Base-by-base conservation (phyloP, 2,797 vertebrate genomes). In the Dendrocincla tyrannina region DNA sequence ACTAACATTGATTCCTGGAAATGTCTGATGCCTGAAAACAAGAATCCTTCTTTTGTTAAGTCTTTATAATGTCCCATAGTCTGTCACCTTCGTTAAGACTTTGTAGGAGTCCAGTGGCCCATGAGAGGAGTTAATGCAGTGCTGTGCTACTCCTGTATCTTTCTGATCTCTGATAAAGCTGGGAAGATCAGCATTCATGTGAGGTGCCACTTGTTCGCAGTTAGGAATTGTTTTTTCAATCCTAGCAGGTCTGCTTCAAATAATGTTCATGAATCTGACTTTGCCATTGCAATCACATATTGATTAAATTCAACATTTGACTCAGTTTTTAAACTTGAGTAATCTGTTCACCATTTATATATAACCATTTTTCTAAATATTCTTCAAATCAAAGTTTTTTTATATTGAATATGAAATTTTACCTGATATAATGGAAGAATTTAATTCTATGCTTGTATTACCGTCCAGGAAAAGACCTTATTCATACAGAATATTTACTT, bases 301-400 rank as follows among this genome's bases (percentile, higher is more conserved):
- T 91, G 82, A 96, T 88, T 91, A 66, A 91, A 85, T 86, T 85
- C 52, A 79, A 19, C n/a, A 44, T 72, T 77, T 67, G 39, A 67
- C 49, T 88, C 64, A 15, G 27, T 72, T 94, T 91, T 95, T 60
- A 79, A 82, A 86, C 47, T 59, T 82, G 15, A 94, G 17, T 70
- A 63, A 92, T 95, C 85, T 62, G 30, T 91, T 91, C 85, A 52
- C 59, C 55, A 74, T 88, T 46, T 91, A 23, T 11, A 49, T 74
- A 63, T 79, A 91, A 87, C 17, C 30, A 60, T 84, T 90, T 88
- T 88, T 82, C 50, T 91, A 79, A 91, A 88, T 76, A 53, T n/a
- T 79, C 32, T 74, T 73, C 30, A 41, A 66, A 55, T 72, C 44
- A 81, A 76, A 84, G 37, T 2, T 69, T 67, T 27, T 9, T 4